A percentile compares a stretch with the other conserved stretches of the same genome.
Conservation (phyloP, 1,140 invertebrate species). For the Hyles euphorbiae region DNA sequence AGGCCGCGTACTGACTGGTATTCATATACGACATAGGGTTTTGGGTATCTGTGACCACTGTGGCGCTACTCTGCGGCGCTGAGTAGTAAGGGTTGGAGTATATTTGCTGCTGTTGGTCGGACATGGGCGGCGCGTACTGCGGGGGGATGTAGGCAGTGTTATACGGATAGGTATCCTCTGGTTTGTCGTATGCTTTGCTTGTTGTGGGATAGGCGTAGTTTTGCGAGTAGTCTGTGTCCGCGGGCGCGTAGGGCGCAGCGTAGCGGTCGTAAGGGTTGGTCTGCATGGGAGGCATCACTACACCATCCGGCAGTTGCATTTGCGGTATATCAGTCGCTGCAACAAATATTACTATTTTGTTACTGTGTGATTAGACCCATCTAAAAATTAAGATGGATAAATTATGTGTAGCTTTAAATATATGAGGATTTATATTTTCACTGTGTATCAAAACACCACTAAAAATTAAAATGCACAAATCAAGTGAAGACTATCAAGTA, state of each 20-base stretch:
- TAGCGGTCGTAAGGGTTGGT: conserved; percentile 46
- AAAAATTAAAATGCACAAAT: too few species aligned
- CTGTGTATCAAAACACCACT: too few species aligned
- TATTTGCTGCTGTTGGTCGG: conserved; percentile 44
- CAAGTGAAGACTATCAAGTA: too few species aligned
- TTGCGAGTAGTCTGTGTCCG: conserved; percentile 27
- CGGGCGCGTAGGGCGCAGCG: conserved; percentile 32
- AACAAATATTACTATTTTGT: conserved; percentile 20
- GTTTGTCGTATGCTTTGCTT: conserved; percentile 42
- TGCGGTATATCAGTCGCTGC: conserved; percentile 51
- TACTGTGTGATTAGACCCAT: too few species aligned
- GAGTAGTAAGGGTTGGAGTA: conserved; percentile 55
- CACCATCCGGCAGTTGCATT: conserved; percentile 51
- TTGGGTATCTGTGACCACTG: conserved; percentile 48
- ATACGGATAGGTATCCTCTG: conserved; percentile 40
- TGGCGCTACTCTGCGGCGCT: conserved; percentile 41
- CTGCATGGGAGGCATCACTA: conserved; percentile 42
- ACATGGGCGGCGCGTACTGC: conserved; percentile 42
- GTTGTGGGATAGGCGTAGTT: conserved; percentile 37
- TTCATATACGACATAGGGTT: conserved; percentile 22
- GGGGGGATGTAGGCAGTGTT: conserved; percentile 50
- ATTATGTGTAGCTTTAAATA: too few species aligned
- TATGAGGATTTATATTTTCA: too few species aligned
- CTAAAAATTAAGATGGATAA: too few species aligned
- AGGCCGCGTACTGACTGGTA: conserved; percentile 15